Evolutionary conservation across 1,140 invertebrate species (phyloP).

Genomic region (Coelopa frigida): DNA sequence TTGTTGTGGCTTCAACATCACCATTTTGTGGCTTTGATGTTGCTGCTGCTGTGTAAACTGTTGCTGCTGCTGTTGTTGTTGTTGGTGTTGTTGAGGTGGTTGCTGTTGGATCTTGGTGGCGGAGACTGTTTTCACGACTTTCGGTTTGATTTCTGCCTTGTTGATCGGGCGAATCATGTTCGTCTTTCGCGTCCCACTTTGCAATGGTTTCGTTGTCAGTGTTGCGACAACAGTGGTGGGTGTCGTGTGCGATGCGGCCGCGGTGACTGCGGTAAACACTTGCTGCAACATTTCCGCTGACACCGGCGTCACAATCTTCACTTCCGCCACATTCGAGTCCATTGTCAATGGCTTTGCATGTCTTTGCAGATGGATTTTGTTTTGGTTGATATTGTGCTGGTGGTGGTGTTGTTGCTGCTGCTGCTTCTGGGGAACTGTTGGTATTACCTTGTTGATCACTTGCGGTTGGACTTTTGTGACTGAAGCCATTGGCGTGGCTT

Average conservation of each 20-base stretch:
- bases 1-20: slow-evolving; percentile 4
- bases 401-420: slow-evolving; percentile 22
- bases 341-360: background rate
- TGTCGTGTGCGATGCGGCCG: slow-evolving; percentile 9
- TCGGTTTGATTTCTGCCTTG: slow-evolving; percentile 39
- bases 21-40: slow-evolving; percentile 2
- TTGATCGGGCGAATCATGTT: slow-evolving; percentile 37
- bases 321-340: background rate
- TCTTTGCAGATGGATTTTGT: background rate
- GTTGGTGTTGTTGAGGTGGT: background rate
- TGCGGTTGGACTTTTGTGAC: slow-evolving; percentile 29
- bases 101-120: slow-evolving; percentile 1
- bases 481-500: slow-evolving; percentile 16
- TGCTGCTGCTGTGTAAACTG: slow-evolving; percentile 5
- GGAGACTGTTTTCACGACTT: slow-evolving; percentile 28
- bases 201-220: slow-evolving; percentile 32
- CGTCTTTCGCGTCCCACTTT: slow-evolving; percentile 22
- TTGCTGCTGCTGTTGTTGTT: slow-evolving; percentile 9
- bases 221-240: slow-evolving; percentile 25
- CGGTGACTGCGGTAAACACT: slow-evolving; percentile 18
- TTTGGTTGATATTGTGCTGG: background rate
- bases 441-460: slow-evolving; percentile 36
- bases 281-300: too few relatives aligned
- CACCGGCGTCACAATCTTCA: too few relatives aligned
- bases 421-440: slow-evolving; percentile 18